Percentiles rank a stretch among this genome's conserved stretches.
Conservation (phyloP, 2,113 vertebrate genomes). For the Lamprologus tigripictilis region DNA sequence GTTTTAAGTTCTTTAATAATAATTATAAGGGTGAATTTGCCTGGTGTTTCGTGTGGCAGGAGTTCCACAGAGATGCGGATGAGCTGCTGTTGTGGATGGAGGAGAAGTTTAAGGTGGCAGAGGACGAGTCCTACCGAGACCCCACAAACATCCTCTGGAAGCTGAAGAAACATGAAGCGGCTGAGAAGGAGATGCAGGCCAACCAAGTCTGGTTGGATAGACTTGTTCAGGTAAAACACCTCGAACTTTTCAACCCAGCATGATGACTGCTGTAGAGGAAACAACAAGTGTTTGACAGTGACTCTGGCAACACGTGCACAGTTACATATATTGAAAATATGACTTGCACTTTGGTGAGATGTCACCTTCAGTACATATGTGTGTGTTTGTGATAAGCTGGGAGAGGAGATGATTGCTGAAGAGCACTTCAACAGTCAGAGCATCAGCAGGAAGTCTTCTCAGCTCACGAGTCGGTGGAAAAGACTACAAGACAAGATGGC, state of each 20-base stretch:
- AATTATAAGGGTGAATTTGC: not conserved
- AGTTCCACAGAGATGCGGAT: slow-evolving; percentile 76
- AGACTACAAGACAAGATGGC: slow-evolving; percentile 75
- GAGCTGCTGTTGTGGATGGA: slow-evolving; percentile 85
- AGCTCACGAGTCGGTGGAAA: slow-evolving; percentile 74
- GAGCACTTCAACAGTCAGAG: slow-evolving; percentile 58
- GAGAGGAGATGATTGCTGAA: slow-evolving; percentile 68
- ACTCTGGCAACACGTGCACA: not conserved
- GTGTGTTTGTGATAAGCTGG: slow-evolving; percentile 55
- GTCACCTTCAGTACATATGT: not conserved
- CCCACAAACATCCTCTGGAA: slow-evolving; percentile 75
- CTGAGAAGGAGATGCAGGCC: slow-evolving; percentile 78
- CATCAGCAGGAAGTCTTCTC: slow-evolving; percentile 61
- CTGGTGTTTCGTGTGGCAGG: slow-evolving; percentile 53
- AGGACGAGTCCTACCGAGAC: slow-evolving; percentile 76
- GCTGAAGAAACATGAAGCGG: slow-evolving; percentile 77
- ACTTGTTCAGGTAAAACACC: slow-evolving; percentile 69
- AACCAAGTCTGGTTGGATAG: slow-evolving; percentile 69
- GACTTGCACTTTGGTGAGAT: not conserved
- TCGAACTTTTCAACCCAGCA: not conserved
- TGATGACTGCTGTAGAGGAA: not conserved
- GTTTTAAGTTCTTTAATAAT: not conserved
- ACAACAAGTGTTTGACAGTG: not conserved
- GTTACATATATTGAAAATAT: not conserved
- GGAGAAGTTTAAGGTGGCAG: slow-evolving; percentile 77